Evolutionary conservation across 2,888 invertebrate species (phyloP), one percentile per base, ranked within the genome.

Genomic region (Yponomeuta cagnagella): DNA sequence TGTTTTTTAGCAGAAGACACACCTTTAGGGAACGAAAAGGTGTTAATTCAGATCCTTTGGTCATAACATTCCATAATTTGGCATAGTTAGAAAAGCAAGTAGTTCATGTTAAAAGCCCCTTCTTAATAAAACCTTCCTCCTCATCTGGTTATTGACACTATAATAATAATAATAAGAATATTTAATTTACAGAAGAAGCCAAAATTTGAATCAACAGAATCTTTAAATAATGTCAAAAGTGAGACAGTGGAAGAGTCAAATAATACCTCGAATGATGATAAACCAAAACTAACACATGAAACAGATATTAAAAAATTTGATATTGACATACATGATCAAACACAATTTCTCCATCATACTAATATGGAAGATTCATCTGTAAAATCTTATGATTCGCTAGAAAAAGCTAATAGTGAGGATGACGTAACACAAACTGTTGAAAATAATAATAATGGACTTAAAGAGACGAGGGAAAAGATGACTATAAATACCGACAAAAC

Each of bases 121-220:
- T 2, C 10, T 30, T 64, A 64, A 64, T 5, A 64, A 30, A 64
- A 64, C 33, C 33, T 33, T 23, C 33, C 5, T 43, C 8, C 43
- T 8, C 8, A 64, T 23, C 64, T 64, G 63, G 64, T 31, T 64
- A 5, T 48, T 68, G 1, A 33, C 3, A 4, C 5, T 33, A 33
- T 33, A 4, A 33, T 43, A 43, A 8, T 2, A 43, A 43, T 43
- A 8, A 43, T 43, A 43, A 43, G 43, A 43, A 5, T 43, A 43
- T 43, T 43, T 43, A 5, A 52, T 69, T 48, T 52, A 52, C 75
- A 87, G 87, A 88, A 87, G 82, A 86, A 82, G 77, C 72, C 75
- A 10, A 86, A 82, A 74, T 68, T 76, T 48, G 75, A 76, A 12
- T 73, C 73, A 58, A 70, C 74, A 72, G 72, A 63, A 12, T 8